Conservation (phyloP, 1,140 invertebrate species). For the Conus ventricosus region DNA sequence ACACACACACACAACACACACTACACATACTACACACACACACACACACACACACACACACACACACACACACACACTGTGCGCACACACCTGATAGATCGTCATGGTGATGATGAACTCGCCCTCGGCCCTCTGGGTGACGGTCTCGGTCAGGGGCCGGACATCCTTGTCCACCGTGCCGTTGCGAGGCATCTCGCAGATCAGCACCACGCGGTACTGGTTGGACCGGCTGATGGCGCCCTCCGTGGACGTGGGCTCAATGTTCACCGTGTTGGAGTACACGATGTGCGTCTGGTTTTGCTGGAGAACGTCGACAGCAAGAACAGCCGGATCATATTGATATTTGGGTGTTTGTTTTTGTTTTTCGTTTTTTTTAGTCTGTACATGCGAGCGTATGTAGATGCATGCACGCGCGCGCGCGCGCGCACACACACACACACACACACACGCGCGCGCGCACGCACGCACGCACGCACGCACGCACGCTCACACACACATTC, state of each 20-base stretch:
- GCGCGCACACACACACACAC: too few relatives aligned
- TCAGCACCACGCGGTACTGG: constrained; percentile 53
- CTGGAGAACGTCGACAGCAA: constrained; percentile 48
- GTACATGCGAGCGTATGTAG: too few relatives aligned
- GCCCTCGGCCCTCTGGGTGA: constrained; percentile 58
- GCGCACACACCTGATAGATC: constrained; percentile 42
- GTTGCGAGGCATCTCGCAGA: constrained; percentile 55
- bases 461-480: too few relatives aligned
- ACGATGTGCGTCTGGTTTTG: constrained; percentile 63
- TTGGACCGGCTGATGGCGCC: constrained; percentile 55
- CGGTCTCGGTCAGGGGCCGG: constrained; percentile 52
- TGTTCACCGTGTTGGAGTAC: constrained; percentile 60
- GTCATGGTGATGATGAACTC: constrained; percentile 47
- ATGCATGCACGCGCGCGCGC: too few relatives aligned
- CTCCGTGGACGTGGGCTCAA: constrained; percentile 51
- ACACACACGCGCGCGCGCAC: too few relatives aligned
- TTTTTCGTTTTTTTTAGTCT: too few relatives aligned
- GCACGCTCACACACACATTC: too few relatives aligned
- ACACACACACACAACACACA: too few relatives aligned
- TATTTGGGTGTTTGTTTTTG: constrained; percentile 4
- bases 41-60: too few relatives aligned
- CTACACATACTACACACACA: too few relatives aligned
- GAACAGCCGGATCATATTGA: neutral
- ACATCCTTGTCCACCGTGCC: constrained; percentile 35
- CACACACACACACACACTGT: neutral